phyloP scores from a whole-genome alignment of 2,888 invertebrate genomes.

The Crossocerus cetratus region DNA sequence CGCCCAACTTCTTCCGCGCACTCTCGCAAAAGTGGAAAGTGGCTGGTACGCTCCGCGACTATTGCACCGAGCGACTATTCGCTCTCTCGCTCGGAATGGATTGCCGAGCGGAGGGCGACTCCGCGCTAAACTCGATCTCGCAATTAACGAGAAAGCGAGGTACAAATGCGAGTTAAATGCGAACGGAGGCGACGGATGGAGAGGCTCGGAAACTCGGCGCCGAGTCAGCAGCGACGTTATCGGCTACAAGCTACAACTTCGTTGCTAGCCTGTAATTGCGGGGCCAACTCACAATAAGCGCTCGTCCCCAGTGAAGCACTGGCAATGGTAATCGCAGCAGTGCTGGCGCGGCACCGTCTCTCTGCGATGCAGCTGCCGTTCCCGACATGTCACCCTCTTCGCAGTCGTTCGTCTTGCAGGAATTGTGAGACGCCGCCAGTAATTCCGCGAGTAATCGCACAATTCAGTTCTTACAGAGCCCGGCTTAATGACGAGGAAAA shows the following conservation, averaged over 20 bases:
- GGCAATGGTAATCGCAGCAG: neutral
- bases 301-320: neutral
- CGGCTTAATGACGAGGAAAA: too few species aligned
- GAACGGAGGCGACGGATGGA: neutral
- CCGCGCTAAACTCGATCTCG: neutral
- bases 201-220: neutral
- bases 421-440: too few species aligned
- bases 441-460: too few species aligned
- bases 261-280: neutral
- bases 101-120: neutral
- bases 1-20: too few species aligned
- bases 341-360: neutral
- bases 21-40: too few species aligned
- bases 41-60: too few species aligned
- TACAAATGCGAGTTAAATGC: neutral
- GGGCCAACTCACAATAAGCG: neutral
- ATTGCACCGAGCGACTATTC: too few species aligned
- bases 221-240: neutral
- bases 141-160: conserved; percentile 5
- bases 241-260: neutral
- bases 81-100: too few species aligned
- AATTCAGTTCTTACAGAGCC: too few species aligned
- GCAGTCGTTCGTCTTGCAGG: too few species aligned
- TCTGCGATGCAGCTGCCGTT: too few species aligned
- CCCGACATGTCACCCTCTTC: too few species aligned